Conservation (phyloP, 2,888 invertebrate species). For the Eupithecia inturbata region DNA sequence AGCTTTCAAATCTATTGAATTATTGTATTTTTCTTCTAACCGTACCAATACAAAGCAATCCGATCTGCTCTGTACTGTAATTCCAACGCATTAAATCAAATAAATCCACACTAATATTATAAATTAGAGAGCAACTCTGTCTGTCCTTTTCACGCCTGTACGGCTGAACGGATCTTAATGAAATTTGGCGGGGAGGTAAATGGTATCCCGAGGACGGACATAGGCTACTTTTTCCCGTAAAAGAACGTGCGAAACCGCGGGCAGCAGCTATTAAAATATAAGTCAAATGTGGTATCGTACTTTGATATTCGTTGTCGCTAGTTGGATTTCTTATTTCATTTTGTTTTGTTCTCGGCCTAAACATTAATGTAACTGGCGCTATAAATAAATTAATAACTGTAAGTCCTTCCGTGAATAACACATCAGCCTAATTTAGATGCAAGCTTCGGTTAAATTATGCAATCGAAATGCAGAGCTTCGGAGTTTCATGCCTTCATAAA, state of each 20-base stretch:
- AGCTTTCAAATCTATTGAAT: slow-evolving; percentile 29
- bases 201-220: too few species aligned
- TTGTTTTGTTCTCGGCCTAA: slow-evolving; percentile 1
- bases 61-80: neutral
- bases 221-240: too few species aligned
- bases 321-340: neutral
- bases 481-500: slow-evolving; percentile 62
- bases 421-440: slow-evolving; percentile 41
- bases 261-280: too few species aligned
- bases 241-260: too few species aligned
- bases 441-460: slow-evolving; percentile 52
- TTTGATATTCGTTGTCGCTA: neutral
- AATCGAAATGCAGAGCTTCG: slow-evolving; percentile 53
- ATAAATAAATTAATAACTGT: slow-evolving; percentile 33
- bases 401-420: slow-evolving; percentile 37
- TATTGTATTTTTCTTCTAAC: neutral
- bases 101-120: too few species aligned
- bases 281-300: neutral
- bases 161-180: too few species aligned
- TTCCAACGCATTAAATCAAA: neutral
- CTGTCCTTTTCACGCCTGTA: too few species aligned
- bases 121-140: too few species aligned
- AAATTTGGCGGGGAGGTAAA: too few species aligned
- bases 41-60: slow-evolving; percentile 2
- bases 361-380: neutral